Evolutionary conservation across 2,888 invertebrate species (phyloP), one percentile per base, ranked within the genome.

Genomic region (Ferdinandea cuprea): DNA sequence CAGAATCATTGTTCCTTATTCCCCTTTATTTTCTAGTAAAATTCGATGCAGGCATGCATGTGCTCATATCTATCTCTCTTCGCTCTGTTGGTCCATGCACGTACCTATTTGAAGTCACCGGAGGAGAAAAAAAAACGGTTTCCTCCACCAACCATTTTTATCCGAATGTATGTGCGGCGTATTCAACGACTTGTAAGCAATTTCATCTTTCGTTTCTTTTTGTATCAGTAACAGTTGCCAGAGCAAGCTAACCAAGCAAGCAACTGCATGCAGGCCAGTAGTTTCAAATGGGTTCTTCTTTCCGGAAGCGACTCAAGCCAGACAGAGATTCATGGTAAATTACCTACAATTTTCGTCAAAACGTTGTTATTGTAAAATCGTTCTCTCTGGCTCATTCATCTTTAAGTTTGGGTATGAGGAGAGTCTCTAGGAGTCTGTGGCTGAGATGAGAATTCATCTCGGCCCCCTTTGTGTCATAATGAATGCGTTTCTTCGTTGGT

Each of bases 341-440:
- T 83, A 77, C 83, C 73, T 68, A 56, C 54, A 50, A 78, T 77
- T 73, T 78, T 83, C 77, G 72, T 83, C 76, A 71, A 76, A 48
- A 72, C 54, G 35, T 81, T 71, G 61, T 66, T 81, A 28, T 76
- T 76, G 65, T 59, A 52, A 54, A 54, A 40, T 48, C 28, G 0
- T 28, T 50, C 52, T 44, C 21, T 35, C 15, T 52, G 52, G 63
- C 52, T 61, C 35, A 63, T 46, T 35, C 30, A 15, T 44, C 21
- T n/a, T 19, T 61, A 13, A 37, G 8, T 44, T 44, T 44, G 59
- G 35, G 9, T 17, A 1, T 19, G 13, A n/a, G 21, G 17, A 9
- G 7, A 21, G 32, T 37, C 35, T n/a, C n/a, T n/a, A n/a, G n/a
- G n/a, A n/a, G n/a, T n/a, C n/a, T n/a, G n/a, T 37, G 37, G 58